A percentile compares a stretch with the other conserved stretches of the same genome.
These are phyloP conservation scores for Drosophila sulfurigaster DNA, from an alignment of 1,140 invertebrate species.

Conservation along the genomic window DNA sequence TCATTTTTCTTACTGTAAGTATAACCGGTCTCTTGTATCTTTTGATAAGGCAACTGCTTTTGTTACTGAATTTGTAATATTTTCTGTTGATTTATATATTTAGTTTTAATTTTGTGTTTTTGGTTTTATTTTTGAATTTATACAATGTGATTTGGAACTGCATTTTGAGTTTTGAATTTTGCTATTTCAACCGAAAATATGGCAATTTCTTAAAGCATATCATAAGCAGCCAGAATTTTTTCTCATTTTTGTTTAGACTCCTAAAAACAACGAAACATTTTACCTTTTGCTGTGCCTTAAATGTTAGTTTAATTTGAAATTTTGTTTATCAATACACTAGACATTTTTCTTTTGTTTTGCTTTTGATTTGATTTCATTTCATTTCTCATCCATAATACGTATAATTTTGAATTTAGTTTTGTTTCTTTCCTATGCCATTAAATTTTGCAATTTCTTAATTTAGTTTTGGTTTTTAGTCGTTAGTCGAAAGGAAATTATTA, in stretches of 20 bases:
- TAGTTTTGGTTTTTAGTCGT: slow-evolving; percentile 35
- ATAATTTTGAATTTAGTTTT: slow-evolving; percentile 47
- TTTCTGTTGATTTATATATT: slow-evolving; percentile 43
- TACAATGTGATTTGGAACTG: slow-evolving; percentile 46
- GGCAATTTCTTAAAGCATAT: slow-evolving; percentile 41
- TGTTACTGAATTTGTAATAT: slow-evolving; percentile 76
- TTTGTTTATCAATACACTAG: slow-evolving; percentile 58
- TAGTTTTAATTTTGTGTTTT: slow-evolving; percentile 44
- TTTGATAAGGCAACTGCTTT: slow-evolving; percentile 81
- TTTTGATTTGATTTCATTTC: slow-evolving; percentile 19
- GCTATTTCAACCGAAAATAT: slow-evolving; percentile 52
- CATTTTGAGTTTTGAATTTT: slow-evolving; percentile 57
- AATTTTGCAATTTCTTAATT: slow-evolving; percentile 53
- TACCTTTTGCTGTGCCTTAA: slow-evolving; percentile 75
- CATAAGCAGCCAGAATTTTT: slow-evolving; percentile 55
- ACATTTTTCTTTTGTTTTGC: slow-evolving; percentile 47
- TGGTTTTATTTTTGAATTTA: slow-evolving; percentile 37
- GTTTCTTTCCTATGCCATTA: slow-evolving; percentile 22
- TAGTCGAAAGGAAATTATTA: slow-evolving; percentile 44
- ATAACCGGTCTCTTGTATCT: slow-evolving; percentile 73
- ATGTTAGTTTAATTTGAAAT: slow-evolving; percentile 62
- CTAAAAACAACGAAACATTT: slow-evolving; percentile 84
- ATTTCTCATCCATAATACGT: slow-evolving; percentile 38
- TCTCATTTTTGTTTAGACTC: slow-evolving; percentile 70
- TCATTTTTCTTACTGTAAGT: slow-evolving; percentile 64